Percentiles rank a stretch among this genome's conserved stretches.
phyloP scores from a whole-genome alignment of 2,113 vertebrate species.

The Campylomormyrus tamandua region DNA sequence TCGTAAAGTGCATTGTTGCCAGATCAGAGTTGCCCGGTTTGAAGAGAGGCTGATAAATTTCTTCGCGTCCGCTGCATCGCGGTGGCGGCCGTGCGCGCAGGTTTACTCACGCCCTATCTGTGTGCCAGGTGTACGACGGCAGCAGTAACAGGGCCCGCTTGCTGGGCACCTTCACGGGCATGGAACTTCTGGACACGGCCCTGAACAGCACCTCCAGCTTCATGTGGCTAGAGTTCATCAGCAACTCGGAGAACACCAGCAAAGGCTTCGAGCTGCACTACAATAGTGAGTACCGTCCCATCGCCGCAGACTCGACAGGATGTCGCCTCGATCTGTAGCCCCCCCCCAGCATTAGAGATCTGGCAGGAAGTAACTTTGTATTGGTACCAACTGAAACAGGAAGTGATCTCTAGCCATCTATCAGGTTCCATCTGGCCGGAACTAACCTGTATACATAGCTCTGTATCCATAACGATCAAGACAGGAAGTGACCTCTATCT shows the following conservation, averaged over 20 bases:
- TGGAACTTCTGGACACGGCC: slow-evolving; percentile 72
- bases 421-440: not conserved
- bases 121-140: slow-evolving; percentile 85
- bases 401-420: not conserved
- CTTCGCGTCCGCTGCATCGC: not conserved
- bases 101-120: not conserved
- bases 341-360: not conserved
- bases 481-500: slow-evolving; percentile 3
- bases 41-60: not conserved
- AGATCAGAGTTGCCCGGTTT: not conserved
- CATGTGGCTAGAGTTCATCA: slow-evolving; percentile 93
- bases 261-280: slow-evolving; percentile 93
- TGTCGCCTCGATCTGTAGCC: not conserved
- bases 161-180: slow-evolving; percentile 77
- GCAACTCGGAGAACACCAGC: slow-evolving; percentile 79
- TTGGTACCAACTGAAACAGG: not conserved
- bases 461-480: not conserved
- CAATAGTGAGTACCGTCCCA: slow-evolving; percentile 72
- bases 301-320: not conserved
- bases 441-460: not conserved
- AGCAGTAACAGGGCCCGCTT: slow-evolving; percentile 79
- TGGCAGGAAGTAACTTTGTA: not conserved
- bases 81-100: not conserved
- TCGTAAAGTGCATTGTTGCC: not conserved
- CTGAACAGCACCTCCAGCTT: slow-evolving; percentile 95